Conservation (phyloP, 2,113 vertebrate genomes). For the Odontophorus gujanensis region DNA sequence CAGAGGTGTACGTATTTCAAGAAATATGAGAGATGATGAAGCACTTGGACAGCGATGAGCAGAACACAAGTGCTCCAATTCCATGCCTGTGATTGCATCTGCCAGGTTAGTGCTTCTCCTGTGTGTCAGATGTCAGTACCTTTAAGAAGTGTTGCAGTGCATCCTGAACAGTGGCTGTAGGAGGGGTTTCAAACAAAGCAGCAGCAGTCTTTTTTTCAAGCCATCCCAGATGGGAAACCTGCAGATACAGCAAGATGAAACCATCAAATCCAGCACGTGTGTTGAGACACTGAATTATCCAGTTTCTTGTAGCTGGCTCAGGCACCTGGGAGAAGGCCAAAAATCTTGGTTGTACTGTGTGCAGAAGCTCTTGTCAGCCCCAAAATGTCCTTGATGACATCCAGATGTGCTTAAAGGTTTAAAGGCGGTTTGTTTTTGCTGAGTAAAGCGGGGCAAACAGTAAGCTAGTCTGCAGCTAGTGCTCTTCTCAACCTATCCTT, state of each 20-base stretch:
- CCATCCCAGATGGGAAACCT: conserved; percentile 90
- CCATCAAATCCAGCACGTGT: not conserved
- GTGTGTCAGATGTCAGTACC: conserved; percentile 59
- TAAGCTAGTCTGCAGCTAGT: not conserved
- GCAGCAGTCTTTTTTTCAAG: conserved; percentile 88
- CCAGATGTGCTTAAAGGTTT: not conserved
- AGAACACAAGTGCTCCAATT: rapidly evolving
- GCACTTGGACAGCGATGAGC: not conserved
- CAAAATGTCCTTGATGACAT: not conserved
- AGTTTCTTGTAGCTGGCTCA: not conserved
- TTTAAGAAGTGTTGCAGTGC: conserved; percentile 91
- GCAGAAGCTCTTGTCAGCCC: conserved; percentile 8
- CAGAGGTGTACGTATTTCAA: not conserved
- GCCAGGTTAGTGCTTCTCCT: rapidly evolving
- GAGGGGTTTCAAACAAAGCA: conserved; percentile 85
- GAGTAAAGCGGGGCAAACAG: not conserved
- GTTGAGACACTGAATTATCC: not conserved
- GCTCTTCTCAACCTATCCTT: not conserved
- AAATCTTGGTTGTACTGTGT: not conserved
- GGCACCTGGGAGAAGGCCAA: not conserved
- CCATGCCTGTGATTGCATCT: rapidly evolving
- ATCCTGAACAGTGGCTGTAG: conserved; percentile 83
- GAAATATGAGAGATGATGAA: rapidly evolving
- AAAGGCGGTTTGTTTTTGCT: not conserved
- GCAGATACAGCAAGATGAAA: not conserved